phyloP scores from a whole-genome alignment of 2,888 invertebrate species.

The Meiosimyza decipiens region DNA sequence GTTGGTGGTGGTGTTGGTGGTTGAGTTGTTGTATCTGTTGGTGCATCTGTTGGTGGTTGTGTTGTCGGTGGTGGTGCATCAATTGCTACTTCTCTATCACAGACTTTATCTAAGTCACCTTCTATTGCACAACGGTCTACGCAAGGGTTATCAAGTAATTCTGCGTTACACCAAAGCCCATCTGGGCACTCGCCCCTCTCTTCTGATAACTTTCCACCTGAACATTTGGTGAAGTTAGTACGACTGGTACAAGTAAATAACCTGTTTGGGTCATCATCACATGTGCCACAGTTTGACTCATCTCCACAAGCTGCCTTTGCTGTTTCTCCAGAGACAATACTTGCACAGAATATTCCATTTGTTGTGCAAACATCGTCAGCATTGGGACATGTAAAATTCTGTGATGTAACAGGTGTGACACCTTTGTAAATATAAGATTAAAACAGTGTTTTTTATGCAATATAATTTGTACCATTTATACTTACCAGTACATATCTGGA shows the following conservation, averaged over 20 bases:
- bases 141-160: slow-evolving; percentile 45
- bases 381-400: slow-evolving; percentile 44
- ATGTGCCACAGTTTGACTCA: slow-evolving; percentile 46
- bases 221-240: slow-evolving; percentile 51
- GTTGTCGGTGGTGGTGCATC: slow-evolving; percentile 33
- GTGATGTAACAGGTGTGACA: too few species aligned
- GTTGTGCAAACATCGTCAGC: slow-evolving; percentile 49
- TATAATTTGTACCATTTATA: neutral
- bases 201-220: neutral
- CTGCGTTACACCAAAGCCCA: slow-evolving; percentile 46
- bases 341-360: slow-evolving; percentile 43
- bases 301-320: slow-evolving; percentile 48
- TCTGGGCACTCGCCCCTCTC: slow-evolving; percentile 43
- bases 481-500: slow-evolving; percentile 52
- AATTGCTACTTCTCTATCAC: slow-evolving; percentile 46
- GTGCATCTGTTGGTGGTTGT: slow-evolving; percentile 10
- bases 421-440: neutral
- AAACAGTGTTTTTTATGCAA: too few species aligned
- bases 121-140: slow-evolving; percentile 37
- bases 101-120: slow-evolving; percentile 35
- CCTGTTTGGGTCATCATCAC: slow-evolving; percentile 29
- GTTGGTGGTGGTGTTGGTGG: slow-evolving; percentile 4
- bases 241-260: slow-evolving; percentile 52
- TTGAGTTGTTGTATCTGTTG: slow-evolving; percentile 15
- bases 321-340: neutral